Base-by-base conservation (phyloP, 2,797 vertebrate genomes). In the Anabacerthia variegaticeps region DNA sequence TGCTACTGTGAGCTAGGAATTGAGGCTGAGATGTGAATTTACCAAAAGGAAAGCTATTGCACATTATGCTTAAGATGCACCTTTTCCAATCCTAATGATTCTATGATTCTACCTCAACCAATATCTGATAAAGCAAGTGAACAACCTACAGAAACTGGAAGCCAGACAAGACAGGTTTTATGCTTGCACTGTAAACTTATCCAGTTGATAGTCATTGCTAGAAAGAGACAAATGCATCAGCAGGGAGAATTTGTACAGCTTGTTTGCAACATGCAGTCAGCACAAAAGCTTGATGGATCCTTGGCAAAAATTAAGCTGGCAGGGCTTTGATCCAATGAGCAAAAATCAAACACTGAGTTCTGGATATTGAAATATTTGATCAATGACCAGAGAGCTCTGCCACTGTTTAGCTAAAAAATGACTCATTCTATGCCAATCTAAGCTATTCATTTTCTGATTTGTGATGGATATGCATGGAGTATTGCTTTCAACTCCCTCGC, bases 311-410 rank as follows among this genome's bases (percentile, higher is more conserved):
- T 85, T 39, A 65, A 69, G 85, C 37, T 93, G 85, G 66, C 37
- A 97, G 86, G 56, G 78, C 82, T 95, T 77, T 95, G 52, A 95
- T 83, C 69, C 84, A 95, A 94, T 39, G 36, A 89, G 67, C 61
- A 94, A 88, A 95, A 97, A 93, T 89, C 44, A 96, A 96, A 95
- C 51, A 93, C 22, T 77, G 72, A 91, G 91, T 95, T 92, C 88
- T 96, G 86, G 71, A 81, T 76, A 95, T 27, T 95, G 89, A 96
- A 92, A 94, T 92, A 68, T 92, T 94, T 96, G 92, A 95, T 96
- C 95, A 96, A 89, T 88, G 86, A 95, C 56, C 91, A 96, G 62
- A 94, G 58, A 93, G 48, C 44, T 95, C 81, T 93, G 84, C 55
- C 62, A 90, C 69, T 95, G 20, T 95, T 97, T 95, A 95, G 83